Percentiles rank a stretch among this genome's conserved stretches.
phyloP scores from a whole-genome alignment of 1,140 invertebrate genomes.

The Solen grandis region DNA sequence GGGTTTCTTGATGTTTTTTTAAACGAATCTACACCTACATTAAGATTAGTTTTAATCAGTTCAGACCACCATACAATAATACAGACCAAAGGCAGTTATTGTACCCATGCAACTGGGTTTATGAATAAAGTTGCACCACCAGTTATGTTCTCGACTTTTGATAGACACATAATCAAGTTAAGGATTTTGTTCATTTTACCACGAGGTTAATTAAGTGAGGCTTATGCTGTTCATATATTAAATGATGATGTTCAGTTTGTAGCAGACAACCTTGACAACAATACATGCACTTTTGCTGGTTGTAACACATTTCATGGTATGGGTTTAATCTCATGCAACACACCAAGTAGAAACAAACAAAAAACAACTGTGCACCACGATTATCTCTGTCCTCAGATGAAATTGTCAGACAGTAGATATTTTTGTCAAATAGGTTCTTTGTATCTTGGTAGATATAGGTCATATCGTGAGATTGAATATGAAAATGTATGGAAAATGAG shows the following conservation, averaged over 20 bases:
- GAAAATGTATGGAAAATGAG: neutral
- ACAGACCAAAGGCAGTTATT: constrained; percentile 48
- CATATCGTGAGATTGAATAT: neutral
- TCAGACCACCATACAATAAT: constrained; percentile 63
- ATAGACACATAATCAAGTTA: constrained; percentile 32
- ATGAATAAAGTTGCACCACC: constrained; percentile 57
- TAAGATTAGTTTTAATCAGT: constrained; percentile 53
- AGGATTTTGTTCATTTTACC: constrained; percentile 52
- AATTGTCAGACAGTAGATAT: neutral
- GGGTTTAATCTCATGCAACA: constrained; percentile 51
- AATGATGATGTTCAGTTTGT: constrained; percentile 48
- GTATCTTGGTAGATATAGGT: neutral
- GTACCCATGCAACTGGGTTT: constrained; percentile 58
- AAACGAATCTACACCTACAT: neutral
- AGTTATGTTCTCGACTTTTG: constrained; percentile 58
- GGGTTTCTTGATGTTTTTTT: neutral
- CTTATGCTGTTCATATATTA: constrained; percentile 1
- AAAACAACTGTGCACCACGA: neutral
- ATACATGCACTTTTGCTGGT: constrained; percentile 52
- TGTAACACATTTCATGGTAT: constrained; percentile 55
- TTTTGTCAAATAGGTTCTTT: neutral
- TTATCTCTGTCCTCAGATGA: neutral
- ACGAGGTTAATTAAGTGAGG: constrained; percentile 47
- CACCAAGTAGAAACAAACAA: neutral
- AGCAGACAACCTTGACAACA: constrained; percentile 61